Evolutionary conservation across 1,140 invertebrate genomes (phyloP).

Genomic region (Epicauta chinensis): DNA sequence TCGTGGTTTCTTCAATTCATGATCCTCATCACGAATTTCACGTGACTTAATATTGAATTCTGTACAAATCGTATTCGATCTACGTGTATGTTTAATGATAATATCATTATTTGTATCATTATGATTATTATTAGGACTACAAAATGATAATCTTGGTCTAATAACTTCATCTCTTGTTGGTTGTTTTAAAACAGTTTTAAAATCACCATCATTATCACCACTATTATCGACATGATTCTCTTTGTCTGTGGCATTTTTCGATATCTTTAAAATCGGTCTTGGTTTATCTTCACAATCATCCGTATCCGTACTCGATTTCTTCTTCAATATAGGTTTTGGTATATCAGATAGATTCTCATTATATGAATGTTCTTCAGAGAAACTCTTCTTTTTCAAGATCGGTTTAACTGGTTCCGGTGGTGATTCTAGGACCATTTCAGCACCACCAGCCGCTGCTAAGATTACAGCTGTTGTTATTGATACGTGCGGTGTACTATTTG

Average conservation of each 20-base stretch:
- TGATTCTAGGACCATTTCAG: conserved; percentile 49
- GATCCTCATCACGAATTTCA: conserved; percentile 24
- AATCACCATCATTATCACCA: conserved; percentile 44
- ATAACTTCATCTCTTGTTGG: conserved; percentile 46
- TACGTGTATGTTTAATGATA: conserved; percentile 9
- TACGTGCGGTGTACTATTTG: conserved; percentile 54
- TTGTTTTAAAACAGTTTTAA: conserved; percentile 52
- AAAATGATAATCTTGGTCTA: conserved; percentile 50
- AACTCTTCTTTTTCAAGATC: conserved; percentile 74
- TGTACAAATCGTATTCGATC: conserved; percentile 33
- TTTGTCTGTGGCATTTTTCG: conserved; percentile 46
- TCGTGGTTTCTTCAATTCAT: conserved; percentile 24
- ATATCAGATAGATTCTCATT: conserved; percentile 44
- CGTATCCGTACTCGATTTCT: conserved; percentile 71
- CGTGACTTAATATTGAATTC: conserved; percentile 27
- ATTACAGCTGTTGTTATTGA: conserved; percentile 65
- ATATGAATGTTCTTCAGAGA: conserved; percentile 49
- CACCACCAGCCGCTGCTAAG: conserved; percentile 55
- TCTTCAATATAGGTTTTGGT: conserved; percentile 74
- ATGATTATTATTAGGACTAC: conserved; percentile 41
- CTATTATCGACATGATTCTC: conserved; percentile 15
- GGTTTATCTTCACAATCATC: conserved; percentile 67
- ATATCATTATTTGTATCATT: conserved; percentile 8
- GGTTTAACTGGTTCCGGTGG: conserved; percentile 59
- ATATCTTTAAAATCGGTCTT: conserved; percentile 73